Evolutionary conservation across 2,113 vertebrate species (phyloP).

Genomic region (Microcebus murinus): DNA sequence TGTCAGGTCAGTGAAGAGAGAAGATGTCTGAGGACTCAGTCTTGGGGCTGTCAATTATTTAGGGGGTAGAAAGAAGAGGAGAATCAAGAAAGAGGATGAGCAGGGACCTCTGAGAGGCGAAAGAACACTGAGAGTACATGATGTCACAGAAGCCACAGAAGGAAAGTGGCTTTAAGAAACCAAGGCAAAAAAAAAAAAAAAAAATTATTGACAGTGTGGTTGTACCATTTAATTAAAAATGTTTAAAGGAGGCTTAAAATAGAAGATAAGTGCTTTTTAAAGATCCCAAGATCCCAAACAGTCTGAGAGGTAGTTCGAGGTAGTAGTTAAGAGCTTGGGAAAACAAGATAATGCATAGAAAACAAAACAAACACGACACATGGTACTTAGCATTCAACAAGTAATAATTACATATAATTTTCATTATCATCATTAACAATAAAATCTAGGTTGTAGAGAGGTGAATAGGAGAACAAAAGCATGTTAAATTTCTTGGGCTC

Average conservation of each 20-base stretch:
- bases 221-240: background rate
- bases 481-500: background rate
- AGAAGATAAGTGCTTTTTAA: background rate
- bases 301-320: background rate
- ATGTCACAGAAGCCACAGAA: background rate
- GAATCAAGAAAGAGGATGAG: background rate
- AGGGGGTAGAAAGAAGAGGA: background rate
- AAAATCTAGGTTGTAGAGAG: background rate
- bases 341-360: background rate
- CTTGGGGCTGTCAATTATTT: too few relatives aligned
- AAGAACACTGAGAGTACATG: background rate
- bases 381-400: background rate
- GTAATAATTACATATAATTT: background rate
- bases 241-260: conserved; percentile 4
- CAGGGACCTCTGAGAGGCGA: background rate
- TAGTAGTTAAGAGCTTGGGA: background rate
- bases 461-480: background rate
- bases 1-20: background rate
- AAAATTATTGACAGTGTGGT: background rate
- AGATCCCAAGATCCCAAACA: background rate
- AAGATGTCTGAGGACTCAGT: background rate
- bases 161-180: background rate
- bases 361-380: background rate
- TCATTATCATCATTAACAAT: background rate
- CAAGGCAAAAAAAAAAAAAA: background rate